Base-by-base conservation (phyloP, 2,113 vertebrate genomes). In the Takifugu flavidus region DNA sequence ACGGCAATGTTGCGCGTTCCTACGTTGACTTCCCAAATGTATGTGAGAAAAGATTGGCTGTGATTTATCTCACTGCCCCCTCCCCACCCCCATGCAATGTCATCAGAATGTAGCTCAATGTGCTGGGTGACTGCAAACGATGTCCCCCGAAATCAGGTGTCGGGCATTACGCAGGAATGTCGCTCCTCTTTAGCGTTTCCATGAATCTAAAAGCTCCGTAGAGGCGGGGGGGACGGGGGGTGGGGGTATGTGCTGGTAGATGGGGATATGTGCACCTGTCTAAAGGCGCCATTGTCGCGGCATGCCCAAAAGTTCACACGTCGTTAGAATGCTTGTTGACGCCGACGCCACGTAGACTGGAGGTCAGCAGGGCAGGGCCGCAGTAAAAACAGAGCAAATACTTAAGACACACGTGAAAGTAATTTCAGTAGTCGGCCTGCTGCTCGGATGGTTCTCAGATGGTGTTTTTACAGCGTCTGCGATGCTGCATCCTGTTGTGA, bases 261-360 rank as follows among this genome's bases (percentile, higher is more conserved):
- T 25, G 58, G 50, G 45, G 14, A 8, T 49, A 2, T 53, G 56
- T 67, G 74, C 87, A 89, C 80, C 86, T 89, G 86, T 87, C 76
- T 65, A 29, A 67, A 80, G 83, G 77, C 79, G 70, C 85, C 78
- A 82, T 87, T 87, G 86, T 83, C 72, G 20, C 59, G 49, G 70
- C 70, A 78, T 89, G 82, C 73, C 70, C 74, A 74, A 70, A 73
- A 71, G 82, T 87, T 87, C 83, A 85, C 85, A 87, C 82, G 46
- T 88, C 75, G 73, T 87, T 85, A 79, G 66, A 27, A 53, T 53
- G 68, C 82, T 88, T 63, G 78, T 87, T 86, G 78, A 82, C 73
- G 75, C 81, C 59, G 89, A 91, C 83, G 84, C 87, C 90, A 75
- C 59, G 65, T 39, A 86, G 89, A 77, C 87, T 86, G 81, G 72